Base-by-base conservation (phyloP, 2,797 vertebrate genomes). In the Nyctalus aviator region DNA sequence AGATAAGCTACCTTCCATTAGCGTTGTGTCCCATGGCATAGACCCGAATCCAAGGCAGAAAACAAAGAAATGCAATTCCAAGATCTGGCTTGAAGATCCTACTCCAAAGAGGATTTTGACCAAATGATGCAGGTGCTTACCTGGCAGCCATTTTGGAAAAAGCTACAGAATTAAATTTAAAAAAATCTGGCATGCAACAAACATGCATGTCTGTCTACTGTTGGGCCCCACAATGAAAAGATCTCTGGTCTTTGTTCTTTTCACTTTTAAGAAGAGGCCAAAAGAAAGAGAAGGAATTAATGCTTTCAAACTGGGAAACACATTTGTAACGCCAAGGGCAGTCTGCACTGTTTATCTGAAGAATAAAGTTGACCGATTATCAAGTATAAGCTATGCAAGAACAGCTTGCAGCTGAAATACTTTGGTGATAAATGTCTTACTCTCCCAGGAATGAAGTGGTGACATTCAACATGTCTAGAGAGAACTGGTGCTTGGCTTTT, bases 391-490 rank as follows among this genome's bases (percentile, higher is more conserved):
- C 64, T 88, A 44, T 15, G 59, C 2, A 94, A 66, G 62, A 94
- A 94, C 71, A 96, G 90, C 75, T 71, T 85, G 66, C 84, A 93
- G 73, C 90, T 90, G 46, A 75, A 89, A 96, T 57, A 71, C 35
- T 91, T 41, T 72, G 71, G 44, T 83, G 46, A 71, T 30, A 87
- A 73, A 69, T 30, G 8, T 71, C 75, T 77, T 48, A 35, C 18
- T 82, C 35, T 84, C 50, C 48, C 46, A n/a, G 57, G 46, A 57
- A 79, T 91, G 55, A 84, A 68, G 84, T 21, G 21, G 27, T 46
- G 50, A 82, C 35, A 25, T 48, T 86, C 44, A 59, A 6, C 35
- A 78, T 13, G 27, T 71, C 84, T 71, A 79, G 50, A 89, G 84
- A 95, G 90, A 90, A 75, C 20, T 27, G 6, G 18, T 23, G 20